phyloP scores from a whole-genome alignment of 1,140 invertebrate genomes.

The Pseudomyrmex gracilis region DNA sequence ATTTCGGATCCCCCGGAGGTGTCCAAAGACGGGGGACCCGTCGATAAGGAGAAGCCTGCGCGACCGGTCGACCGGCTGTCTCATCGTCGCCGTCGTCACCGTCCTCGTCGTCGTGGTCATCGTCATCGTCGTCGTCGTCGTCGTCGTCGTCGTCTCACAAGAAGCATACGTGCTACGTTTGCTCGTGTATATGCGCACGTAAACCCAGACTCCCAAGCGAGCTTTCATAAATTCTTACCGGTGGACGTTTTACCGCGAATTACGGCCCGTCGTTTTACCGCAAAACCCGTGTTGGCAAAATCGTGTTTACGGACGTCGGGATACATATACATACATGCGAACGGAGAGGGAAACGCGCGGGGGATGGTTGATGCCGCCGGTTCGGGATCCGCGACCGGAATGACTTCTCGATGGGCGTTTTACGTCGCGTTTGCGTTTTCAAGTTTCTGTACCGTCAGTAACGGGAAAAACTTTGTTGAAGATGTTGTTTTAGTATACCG shows the following conservation, averaged over 20 bases:
- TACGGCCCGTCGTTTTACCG: constrained; percentile 59
- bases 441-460: background rate
- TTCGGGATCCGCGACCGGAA: constrained; percentile 22
- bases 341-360: constrained; percentile 33
- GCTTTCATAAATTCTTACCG: constrained; percentile 63
- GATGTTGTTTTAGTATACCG: no score
- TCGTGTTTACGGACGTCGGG: constrained; percentile 46
- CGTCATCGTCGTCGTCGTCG: constrained; percentile 39
- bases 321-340: constrained; percentile 23
- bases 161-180: constrained; percentile 8
- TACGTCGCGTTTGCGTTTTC: constrained; percentile 10
- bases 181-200: constrained; percentile 51
- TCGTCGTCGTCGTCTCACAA: constrained; percentile 30
- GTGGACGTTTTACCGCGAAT: constrained; percentile 65
- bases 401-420: constrained; percentile 18
- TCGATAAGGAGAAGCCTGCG: constrained; percentile 72
- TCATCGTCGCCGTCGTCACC: no score
- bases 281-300: constrained; percentile 51
- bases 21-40: constrained; percentile 55
- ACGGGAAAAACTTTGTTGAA: no score
- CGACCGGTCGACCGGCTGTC: constrained; percentile 62
- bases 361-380: constrained; percentile 35
- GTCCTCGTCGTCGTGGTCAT: constrained; percentile 29
- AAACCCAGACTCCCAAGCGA: constrained; percentile 56
- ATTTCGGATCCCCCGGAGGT: constrained; percentile 61